Percentiles rank a stretch among this genome's conserved stretches.
Evolutionary conservation across 1,140 invertebrate species (phyloP).

Genomic region (Leptestheria dahalacensis): DNA sequence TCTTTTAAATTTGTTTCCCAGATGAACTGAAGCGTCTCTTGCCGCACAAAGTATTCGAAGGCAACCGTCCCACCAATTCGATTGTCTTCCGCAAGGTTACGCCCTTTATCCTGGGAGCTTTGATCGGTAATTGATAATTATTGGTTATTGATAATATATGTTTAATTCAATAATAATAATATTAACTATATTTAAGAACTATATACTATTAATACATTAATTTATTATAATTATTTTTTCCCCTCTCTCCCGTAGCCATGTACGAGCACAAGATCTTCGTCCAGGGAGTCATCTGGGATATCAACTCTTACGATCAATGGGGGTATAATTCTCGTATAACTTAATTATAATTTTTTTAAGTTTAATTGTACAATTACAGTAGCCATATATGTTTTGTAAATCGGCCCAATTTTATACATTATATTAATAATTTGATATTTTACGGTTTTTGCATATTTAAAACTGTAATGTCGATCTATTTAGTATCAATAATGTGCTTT

Average conservation of each 20-base stretch:
- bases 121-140: slow-evolving; percentile 70
- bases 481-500: too few species aligned
- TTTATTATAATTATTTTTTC: too few species aligned
- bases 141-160: too few species aligned
- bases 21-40: slow-evolving; percentile 62
- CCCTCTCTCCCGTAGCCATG: slow-evolving; percentile 57
- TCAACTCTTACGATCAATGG: slow-evolving; percentile 99
- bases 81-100: slow-evolving; percentile 87
- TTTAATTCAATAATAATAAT: neutral
- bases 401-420: neutral
- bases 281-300: slow-evolving; percentile 97
- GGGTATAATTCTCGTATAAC: slow-evolving; percentile 44
- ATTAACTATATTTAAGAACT: neutral
- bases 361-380: slow-evolving; percentile 1
- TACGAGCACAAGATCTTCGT: slow-evolving; percentile 99
- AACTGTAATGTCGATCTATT: too few species aligned
- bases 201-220: neutral
- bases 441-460: too few species aligned
- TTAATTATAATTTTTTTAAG: slow-evolving; percentile 15
- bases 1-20: slow-evolving; percentile 1
- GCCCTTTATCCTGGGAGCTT: slow-evolving; percentile 81
- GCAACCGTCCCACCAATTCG: slow-evolving; percentile 94
- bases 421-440: neutral
- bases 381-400: neutral
- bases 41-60: slow-evolving; percentile 93